A percentile compares a stretch with the other conserved stretches of the same genome.
These are phyloP conservation scores for Myotis findleyi DNA, from an alignment of 2,797 vertebrate species.

Conservation along the genomic window DNA sequence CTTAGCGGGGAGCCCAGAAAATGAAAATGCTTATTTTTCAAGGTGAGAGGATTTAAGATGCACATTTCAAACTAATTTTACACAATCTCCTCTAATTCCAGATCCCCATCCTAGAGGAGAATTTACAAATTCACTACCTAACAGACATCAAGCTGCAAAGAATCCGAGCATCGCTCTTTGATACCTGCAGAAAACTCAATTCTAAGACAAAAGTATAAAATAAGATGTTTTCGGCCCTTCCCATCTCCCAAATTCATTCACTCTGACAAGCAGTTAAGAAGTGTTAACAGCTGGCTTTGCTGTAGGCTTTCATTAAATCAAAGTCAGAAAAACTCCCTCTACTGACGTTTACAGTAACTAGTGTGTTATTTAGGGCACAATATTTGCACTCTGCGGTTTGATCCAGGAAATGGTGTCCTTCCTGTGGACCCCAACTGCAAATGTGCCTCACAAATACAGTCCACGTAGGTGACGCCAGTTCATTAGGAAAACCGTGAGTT, in stretches of 20 bases:
- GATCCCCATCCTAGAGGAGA: not conserved
- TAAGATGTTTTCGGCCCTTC: conserved; percentile 49
- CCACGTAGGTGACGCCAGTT: conserved; percentile 52
- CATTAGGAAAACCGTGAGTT: conserved; percentile 64
- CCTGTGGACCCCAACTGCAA: conserved; percentile 81
- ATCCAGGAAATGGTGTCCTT: conserved; percentile 91
- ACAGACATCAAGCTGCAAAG: not conserved
- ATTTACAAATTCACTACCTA: not conserved
- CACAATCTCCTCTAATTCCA: not conserved
- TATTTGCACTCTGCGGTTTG: conserved; percentile 86
- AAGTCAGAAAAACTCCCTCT: conserved; percentile 80
- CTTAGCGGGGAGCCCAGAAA: not conserved
- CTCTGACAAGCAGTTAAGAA: conserved; percentile 78
- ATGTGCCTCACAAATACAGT: conserved; percentile 53
- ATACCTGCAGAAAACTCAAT: conserved; percentile 71
- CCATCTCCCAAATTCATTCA: not conserved
- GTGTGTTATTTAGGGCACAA: conserved; percentile 79
- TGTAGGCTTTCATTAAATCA: conserved; percentile 82
- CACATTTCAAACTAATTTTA: conserved; percentile 6
- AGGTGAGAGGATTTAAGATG: not conserved
- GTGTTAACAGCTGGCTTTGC: conserved; percentile 84
- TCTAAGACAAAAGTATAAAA: conserved; percentile 71
- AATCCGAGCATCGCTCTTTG: not conserved
- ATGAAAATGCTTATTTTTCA: not conserved
- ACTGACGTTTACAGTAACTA: conserved; percentile 82